Percentiles rank a stretch among this genome's conserved stretches.
phyloP scores from a whole-genome alignment of 2,113 vertebrate genomes.

The Cephalopterus ornatus region DNA sequence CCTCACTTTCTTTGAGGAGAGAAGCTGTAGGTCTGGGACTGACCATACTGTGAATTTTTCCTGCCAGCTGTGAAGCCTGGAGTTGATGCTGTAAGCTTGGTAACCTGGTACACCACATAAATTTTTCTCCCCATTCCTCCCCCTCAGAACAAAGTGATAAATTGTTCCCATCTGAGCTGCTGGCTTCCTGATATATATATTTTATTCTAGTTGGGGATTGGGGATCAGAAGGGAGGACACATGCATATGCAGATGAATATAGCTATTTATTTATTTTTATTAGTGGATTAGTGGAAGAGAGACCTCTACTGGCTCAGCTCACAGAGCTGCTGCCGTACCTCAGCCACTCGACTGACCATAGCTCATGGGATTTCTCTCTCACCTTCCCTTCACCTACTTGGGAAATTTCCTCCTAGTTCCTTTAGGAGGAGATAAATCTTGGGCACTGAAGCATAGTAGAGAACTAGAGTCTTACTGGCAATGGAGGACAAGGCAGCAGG shows the following conservation, averaged over 20 bases:
- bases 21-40: neutral
- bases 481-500: neutral
- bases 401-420: neutral
- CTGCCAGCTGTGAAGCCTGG: neutral
- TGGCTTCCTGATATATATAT: neutral
- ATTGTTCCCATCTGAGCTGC: neutral
- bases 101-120: neutral
- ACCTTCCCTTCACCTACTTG: neutral
- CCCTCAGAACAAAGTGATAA: neutral
- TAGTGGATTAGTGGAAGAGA: conserved; percentile 60
- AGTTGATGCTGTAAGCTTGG: neutral
- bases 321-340: neutral
- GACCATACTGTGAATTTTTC: neutral
- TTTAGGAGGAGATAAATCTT: neutral
- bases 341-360: fast-evolving
- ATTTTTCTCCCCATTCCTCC: neutral
- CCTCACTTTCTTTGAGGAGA: neutral
- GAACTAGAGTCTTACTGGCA: neutral
- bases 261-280: conserved; percentile 13
- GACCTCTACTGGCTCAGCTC: conserved; percentile 71
- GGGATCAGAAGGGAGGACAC: neutral
- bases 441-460: neutral
- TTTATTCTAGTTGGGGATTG: neutral
- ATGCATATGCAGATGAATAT: fast-evolving
- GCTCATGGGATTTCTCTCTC: neutral